phyloP scores from a whole-genome alignment of 30 jellyfish, hydroid and myxozoan species.

The Cassiopea xamachana region DNA sequence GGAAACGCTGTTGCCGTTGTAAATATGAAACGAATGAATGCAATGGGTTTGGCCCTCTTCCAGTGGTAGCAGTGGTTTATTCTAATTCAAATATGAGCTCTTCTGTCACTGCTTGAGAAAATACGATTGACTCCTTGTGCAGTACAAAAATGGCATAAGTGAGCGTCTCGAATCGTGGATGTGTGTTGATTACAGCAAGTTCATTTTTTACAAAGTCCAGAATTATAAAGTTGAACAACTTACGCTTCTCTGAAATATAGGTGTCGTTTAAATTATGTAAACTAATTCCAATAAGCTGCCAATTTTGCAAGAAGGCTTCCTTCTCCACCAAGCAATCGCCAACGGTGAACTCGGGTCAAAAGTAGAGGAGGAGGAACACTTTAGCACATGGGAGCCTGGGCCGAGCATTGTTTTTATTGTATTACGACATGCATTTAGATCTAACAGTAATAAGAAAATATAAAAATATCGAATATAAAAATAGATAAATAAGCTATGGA shows the following conservation, averaged over 20 bases:
- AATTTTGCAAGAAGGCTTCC: constrained; percentile 29
- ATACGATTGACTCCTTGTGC: neutral
- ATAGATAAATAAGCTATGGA: too few relatives aligned
- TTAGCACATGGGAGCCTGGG: constrained; percentile 53
- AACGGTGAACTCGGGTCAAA: constrained; percentile 66
- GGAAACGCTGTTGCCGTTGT: constrained; percentile 29
- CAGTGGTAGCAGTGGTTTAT: neutral
- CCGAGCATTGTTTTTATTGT: constrained; percentile 40
- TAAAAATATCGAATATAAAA: too few relatives aligned
- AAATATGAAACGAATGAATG: neutral
- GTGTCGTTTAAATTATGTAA: neutral
- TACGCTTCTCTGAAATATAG: neutral
- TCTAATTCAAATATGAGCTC: neutral
- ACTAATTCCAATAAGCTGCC: neutral
- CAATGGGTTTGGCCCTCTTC: neutral
- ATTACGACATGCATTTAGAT: constrained; percentile 34
- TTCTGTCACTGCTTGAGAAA: neutral
- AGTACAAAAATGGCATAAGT: neutral
- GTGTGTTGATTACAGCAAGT: neutral
- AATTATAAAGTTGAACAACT: neutral
- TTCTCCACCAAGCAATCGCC: constrained; percentile 59
- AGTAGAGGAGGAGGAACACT: constrained; percentile 75
- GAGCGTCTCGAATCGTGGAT: neutral
- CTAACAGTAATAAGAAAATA: too few relatives aligned
- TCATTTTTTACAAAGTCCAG: neutral